Conservation (phyloP, 2,888 invertebrate genomes). For the Leptopilina myrica region DNA sequence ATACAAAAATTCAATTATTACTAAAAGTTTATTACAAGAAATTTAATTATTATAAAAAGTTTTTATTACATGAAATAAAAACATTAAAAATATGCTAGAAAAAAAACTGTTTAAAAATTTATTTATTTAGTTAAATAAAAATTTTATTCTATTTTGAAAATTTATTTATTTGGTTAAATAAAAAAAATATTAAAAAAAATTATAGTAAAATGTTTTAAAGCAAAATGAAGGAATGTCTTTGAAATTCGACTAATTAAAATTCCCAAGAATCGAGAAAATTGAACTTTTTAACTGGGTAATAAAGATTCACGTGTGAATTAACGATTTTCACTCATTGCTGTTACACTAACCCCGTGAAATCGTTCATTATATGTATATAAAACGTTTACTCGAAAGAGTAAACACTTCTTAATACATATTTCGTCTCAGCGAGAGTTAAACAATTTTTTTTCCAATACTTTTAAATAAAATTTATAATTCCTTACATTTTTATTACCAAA, state of each 20-base stretch:
- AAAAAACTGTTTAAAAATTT: too few relatives aligned
- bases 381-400: slow-evolving; percentile 22
- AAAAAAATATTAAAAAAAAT: background rate
- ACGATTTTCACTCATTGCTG: slow-evolving; percentile 72
- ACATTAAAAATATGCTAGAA: too few relatives aligned
- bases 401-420: slow-evolving; percentile 14
- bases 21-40: too few relatives aligned
- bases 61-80: too few relatives aligned
- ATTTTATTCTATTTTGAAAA: too few relatives aligned
- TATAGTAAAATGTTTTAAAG: background rate
- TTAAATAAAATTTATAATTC: too few relatives aligned
- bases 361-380: slow-evolving; percentile 17
- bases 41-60: too few relatives aligned
- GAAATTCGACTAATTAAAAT: background rate
- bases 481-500: too few relatives aligned
- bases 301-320: slow-evolving; percentile 54
- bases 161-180: background rate
- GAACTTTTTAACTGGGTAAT: slow-evolving; percentile 19
- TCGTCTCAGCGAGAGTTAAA: background rate
- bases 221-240: background rate
- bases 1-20: too few relatives aligned
- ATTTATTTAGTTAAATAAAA: too few relatives aligned
- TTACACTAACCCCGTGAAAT: slow-evolving; percentile 37
- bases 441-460: too few relatives aligned
- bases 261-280: background rate